Evolutionary conservation across 2,113 vertebrate species (phyloP), one percentile per base, ranked within the genome.

Genomic region (Cricetomys ansorgei): DNA sequence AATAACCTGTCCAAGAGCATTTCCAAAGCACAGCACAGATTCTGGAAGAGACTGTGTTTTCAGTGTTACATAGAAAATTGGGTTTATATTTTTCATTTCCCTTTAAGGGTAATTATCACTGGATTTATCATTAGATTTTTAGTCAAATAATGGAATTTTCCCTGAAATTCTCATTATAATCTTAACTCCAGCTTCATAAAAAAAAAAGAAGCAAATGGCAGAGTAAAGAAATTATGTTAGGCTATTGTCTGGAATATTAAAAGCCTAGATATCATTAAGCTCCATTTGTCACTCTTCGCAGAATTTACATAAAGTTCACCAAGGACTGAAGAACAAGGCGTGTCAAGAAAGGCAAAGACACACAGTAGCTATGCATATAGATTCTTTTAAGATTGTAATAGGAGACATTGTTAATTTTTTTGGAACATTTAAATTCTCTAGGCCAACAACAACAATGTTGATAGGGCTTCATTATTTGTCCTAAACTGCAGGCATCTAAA

Each of bases 21-120:
- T 94, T 88, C 9, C 23, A 83, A 75, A 94, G 53, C 59, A 84
- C 0, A 83, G 37, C 3, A 29, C 2, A 3, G 31, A 5, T n/a
- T 95, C 94, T 96, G n/a, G 40, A 92, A 94, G 70, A 89, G 10
- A n/a, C 65, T 86, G 27, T 94, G 55, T 91, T 92, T 84, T 69
- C 73, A 87, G 19, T 16, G 11, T 29, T 90, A 76, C 72, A 25
- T 59, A 76, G 8, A 73, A 62, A 76, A 73, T 55, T 80, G 53
- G 11, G 8, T 55, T 92, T 7, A 3, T 31, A 29, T 37, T 94
- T 67, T 50, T 31, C 11, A 43, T 83, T 34, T 13, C 4, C 10
- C 80, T 92, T 92, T 31, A 93, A 91, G 93, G 79, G 17, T 13
- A 57, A 84, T 77, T 67, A 50, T 84, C 37, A 67, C n/a, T 81